Evolutionary conservation across 2,113 vertebrate genomes (phyloP).

Genomic region (Nycticryphes semicollaris): DNA sequence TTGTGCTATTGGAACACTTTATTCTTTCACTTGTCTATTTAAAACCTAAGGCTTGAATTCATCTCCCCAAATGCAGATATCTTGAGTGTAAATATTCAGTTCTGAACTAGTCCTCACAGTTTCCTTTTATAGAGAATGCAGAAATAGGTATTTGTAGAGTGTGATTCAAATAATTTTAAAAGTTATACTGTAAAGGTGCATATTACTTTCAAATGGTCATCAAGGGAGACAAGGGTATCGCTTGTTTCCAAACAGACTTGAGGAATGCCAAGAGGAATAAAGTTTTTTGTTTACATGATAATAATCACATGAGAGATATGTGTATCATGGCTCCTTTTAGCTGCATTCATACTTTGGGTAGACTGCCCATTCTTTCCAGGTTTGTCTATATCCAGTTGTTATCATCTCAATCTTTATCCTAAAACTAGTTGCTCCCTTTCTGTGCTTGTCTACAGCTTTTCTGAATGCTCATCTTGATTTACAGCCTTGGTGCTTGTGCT

Average conservation of each 20-base stretch:
- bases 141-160: not conserved
- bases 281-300: not conserved
- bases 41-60: not conserved
- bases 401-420: rapidly evolving
- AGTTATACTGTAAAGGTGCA: not conserved
- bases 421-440: not conserved
- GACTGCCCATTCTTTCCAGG: not conserved
- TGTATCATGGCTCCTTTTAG: not conserved
- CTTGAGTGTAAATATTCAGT: not conserved
- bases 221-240: not conserved
- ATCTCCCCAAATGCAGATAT: not conserved
- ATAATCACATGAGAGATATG: not conserved
- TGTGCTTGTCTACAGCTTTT: not conserved
- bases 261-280: not conserved
- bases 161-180: not conserved
- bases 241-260: not conserved
- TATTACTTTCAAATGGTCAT: not conserved
- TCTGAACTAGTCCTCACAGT: not conserved
- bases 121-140: not conserved
- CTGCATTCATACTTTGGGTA: not conserved
- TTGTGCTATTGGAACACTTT: not conserved
- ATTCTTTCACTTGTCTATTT: not conserved
- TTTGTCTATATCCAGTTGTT: not conserved
- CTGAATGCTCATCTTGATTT: not conserved
- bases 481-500: not conserved